phyloP scores from a whole-genome alignment of 2,113 vertebrate species.

The Tringa solitaria region DNA sequence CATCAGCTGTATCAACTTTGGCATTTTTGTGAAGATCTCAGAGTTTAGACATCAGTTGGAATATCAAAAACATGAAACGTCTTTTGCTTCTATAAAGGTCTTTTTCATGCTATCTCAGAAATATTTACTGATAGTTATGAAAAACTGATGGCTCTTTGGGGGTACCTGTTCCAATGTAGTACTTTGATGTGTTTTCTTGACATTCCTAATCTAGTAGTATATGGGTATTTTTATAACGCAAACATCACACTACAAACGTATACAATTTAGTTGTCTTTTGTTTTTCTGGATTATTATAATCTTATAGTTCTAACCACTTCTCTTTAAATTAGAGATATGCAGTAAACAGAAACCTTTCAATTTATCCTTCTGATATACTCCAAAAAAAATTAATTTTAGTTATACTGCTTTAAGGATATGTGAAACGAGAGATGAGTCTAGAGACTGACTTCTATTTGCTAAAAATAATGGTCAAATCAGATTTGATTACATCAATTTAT shows the following conservation, averaged over 20 bases:
- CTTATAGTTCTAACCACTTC: not conserved
- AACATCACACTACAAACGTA: not conserved
- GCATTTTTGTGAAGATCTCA: not conserved
- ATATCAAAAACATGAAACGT: not conserved
- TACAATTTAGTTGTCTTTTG: not conserved
- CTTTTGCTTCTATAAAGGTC: not conserved
- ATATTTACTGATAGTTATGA: not conserved
- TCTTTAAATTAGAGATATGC: not conserved
- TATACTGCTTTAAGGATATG: not conserved
- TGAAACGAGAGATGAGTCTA: not conserved
- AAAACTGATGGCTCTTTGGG: not conserved
- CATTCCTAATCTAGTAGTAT: not conserved
- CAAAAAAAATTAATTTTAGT: not conserved
- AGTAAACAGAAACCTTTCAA: not conserved
- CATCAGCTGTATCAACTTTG: not conserved
- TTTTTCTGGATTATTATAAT: not conserved
- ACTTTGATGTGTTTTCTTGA: not conserved
- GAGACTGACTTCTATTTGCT: not conserved
- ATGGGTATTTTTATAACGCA: not conserved
- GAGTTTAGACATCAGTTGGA: not conserved
- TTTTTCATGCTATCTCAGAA: not conserved
- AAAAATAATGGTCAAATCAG: not conserved
- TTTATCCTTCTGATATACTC: not conserved
- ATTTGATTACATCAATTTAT: not conserved
- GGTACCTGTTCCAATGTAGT: not conserved